These are phyloP conservation scores for Morelia viridis DNA, from an alignment of 2,797 vertebrate genomes.

Conservation along the genomic window DNA sequence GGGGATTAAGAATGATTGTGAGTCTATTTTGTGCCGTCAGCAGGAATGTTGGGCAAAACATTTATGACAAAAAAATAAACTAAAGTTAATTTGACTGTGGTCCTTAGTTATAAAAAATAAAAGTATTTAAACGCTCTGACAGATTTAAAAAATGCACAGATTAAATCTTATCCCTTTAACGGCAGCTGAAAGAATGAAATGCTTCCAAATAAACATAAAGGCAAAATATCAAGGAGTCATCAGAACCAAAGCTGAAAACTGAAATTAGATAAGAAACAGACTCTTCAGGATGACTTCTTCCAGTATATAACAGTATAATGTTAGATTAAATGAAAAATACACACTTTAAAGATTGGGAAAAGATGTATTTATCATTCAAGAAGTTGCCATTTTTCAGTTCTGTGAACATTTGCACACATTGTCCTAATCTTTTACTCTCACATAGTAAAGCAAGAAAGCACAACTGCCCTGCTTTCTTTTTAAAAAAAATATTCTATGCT, in stretches of 20 bases:
- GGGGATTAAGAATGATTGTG: neutral
- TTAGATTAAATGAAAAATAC: neutral
- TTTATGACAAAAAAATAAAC: slow-evolving; percentile 38
- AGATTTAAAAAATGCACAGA: neutral
- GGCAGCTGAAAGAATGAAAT: slow-evolving; percentile 45
- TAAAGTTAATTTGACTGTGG: slow-evolving; percentile 41
- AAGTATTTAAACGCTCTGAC: slow-evolving; percentile 38
- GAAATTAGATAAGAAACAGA: slow-evolving; percentile 48
- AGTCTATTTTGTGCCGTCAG: slow-evolving; percentile 28
- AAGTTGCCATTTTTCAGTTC: slow-evolving; percentile 4
- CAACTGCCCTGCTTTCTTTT: slow-evolving; percentile 33
- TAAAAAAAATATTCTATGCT: neutral
- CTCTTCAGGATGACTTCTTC: slow-evolving; percentile 30
- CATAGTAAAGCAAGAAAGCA: slow-evolving; percentile 17
- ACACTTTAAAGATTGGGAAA: neutral
- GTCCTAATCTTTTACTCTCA: slow-evolving; percentile 32
- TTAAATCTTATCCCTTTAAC: slow-evolving; percentile 27
- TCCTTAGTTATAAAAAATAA: slow-evolving; percentile 37
- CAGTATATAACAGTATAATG: slow-evolving; percentile 22
- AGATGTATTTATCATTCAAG: neutral
- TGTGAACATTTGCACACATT: neutral
- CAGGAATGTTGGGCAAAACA: slow-evolving; percentile 43
- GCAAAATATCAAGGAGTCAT: slow-evolving; percentile 51
- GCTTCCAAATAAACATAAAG: slow-evolving; percentile 51
- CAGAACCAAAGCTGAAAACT: slow-evolving; percentile 51